A percentile compares a stretch with the other conserved stretches of the same genome.
These are phyloP conservation scores for Lamprotornis superbus DNA, from an alignment of 2,113 vertebrate genomes.

Conservation along the genomic window DNA sequence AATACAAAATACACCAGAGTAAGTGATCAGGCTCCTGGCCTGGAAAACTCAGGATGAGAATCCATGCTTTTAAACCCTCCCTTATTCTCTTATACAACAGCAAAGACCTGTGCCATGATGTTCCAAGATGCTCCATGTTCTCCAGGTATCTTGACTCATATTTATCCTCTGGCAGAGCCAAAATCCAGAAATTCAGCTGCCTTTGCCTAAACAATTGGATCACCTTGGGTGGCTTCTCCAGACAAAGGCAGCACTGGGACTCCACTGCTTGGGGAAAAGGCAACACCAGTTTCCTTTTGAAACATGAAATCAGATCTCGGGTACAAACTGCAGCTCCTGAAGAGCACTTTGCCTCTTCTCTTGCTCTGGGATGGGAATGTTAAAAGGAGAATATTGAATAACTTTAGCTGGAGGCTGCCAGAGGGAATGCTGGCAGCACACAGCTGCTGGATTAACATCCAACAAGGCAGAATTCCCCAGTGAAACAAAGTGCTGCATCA, in stretches of 20 bases:
- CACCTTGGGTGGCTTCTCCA: neutral
- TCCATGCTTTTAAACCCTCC: neutral
- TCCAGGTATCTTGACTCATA: neutral
- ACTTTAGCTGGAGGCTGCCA: neutral
- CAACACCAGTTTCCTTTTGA: neutral
- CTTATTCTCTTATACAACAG: neutral
- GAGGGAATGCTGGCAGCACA: neutral
- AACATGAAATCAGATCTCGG: neutral
- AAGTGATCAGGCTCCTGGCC: neutral
- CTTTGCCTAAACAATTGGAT: neutral
- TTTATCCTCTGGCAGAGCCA: neutral
- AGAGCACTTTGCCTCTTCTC: neutral
- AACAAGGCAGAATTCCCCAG: neutral
- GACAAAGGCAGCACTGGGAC: neutral
- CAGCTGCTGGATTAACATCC: neutral
- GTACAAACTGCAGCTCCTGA: neutral
- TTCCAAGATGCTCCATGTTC: neutral
- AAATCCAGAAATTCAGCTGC: neutral
- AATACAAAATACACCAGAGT: neutral
- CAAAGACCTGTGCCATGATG: neutral
- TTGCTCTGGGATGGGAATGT: neutral
- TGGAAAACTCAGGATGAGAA: neutral
- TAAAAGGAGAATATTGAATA: neutral
- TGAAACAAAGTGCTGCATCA: constrained; percentile 20
- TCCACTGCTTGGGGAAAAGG: neutral